phyloP scores from a whole-genome alignment of 2,888 invertebrate species.

The Oligia strigilis region DNA sequence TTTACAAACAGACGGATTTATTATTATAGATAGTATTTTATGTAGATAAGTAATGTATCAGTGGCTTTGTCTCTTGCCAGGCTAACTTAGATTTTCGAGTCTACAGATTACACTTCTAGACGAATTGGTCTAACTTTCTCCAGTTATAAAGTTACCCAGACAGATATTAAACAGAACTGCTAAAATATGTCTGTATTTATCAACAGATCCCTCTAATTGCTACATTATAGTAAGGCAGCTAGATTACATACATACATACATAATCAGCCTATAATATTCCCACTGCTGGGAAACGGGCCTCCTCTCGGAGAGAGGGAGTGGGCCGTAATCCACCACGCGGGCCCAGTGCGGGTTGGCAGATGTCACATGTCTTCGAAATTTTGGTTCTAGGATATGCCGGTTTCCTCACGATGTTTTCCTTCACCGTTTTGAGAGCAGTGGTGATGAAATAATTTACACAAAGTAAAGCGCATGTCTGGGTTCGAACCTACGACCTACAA shows the following conservation, averaged over 20 bases:
- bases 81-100: slow-evolving; percentile 1
- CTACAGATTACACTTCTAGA: slow-evolving; percentile 8
- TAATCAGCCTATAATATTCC: no score
- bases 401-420: no score
- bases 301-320: no score
- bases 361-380: no score
- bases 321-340: no score
- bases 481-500: no score
- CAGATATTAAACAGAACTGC: slow-evolving; percentile 8
- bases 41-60: background rate
- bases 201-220: slow-evolving; percentile 34
- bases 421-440: no score
- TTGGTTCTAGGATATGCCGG: no score
- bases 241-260: background rate
- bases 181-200: slow-evolving; percentile 32
- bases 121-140: slow-evolving; percentile 23
- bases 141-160: slow-evolving; percentile 9
- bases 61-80: background rate
- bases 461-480: no score
- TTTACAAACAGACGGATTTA: background rate
- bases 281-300: no score
- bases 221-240: slow-evolving; percentile 6
- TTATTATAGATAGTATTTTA: background rate
- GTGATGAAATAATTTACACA: no score
- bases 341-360: no score